These are phyloP conservation scores for cattle (Bos taurus) DNA, from an alignment of 2,113 vertebrate species.

Conservation along the genomic window ARS-UCD2.0 NC_037329.1:76887501-76888000, in stretches of 20 bases:
- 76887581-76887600: not conserved
- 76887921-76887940: not conserved
- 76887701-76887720: not conserved
- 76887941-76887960: not conserved
- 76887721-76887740: not conserved
- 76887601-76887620: not conserved
- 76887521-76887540: not conserved
- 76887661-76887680: not conserved
- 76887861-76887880: not conserved
- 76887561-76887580: not conserved
- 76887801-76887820: not conserved
- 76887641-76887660: not conserved
- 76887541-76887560: not conserved
- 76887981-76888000: not conserved
- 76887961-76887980: fast-evolving
- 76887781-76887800: not conserved
- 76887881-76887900: not conserved
- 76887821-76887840: not conserved
- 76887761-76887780: not conserved
- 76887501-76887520: not conserved
- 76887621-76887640: not conserved
- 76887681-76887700: not conserved
- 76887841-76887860: not conserved
- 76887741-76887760: not conserved
- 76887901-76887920: not conserved